Percentiles rank a stretch among this genome's conserved stretches.
Conservation (phyloP, 2,888 invertebrate genomes). For the Dorcus parallelipipedus region DNA sequence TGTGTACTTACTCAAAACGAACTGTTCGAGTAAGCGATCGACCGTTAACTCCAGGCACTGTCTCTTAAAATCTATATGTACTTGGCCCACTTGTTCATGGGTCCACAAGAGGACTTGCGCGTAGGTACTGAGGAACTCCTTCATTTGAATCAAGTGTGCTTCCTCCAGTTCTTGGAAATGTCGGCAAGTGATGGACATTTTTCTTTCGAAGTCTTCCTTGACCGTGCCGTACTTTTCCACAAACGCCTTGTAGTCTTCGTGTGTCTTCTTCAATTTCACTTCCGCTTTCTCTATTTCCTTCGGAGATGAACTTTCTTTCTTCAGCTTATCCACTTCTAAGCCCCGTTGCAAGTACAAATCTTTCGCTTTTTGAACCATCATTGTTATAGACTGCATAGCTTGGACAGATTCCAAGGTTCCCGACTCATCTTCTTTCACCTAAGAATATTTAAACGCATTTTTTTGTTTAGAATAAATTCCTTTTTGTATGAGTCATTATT, state of each 20-base stretch:
- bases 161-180: conserved; percentile 95
- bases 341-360: conserved; percentile 87
- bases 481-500: neutral
- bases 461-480: neutral
- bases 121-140: conserved; percentile 88
- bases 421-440: conserved; percentile 92
- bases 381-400: conserved; percentile 84
- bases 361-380: conserved; percentile 85
- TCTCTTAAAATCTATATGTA: conserved; percentile 89
- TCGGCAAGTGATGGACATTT: conserved; percentile 91
- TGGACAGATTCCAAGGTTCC: conserved; percentile 87
- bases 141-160: conserved; percentile 90
- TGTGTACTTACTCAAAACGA: conserved; percentile 88
- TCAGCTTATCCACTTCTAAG: conserved; percentile 83
- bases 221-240: conserved; percentile 90
- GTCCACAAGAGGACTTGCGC: conserved; percentile 84
- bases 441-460: neutral
- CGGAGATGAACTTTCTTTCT: conserved; percentile 83
- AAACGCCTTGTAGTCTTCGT: conserved; percentile 89
- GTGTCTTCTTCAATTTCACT: conserved; percentile 85
- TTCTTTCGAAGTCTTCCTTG: conserved; percentile 91
- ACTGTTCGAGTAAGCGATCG: conserved; percentile 87
- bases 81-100: conserved; percentile 87
- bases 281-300: conserved; percentile 95
- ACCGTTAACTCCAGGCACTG: conserved; percentile 90